Evolutionary conservation across 2,797 vertebrate genomes (phyloP), one percentile per base, ranked within the genome.

Genomic region (Pitangus sulphuratus): DNA sequence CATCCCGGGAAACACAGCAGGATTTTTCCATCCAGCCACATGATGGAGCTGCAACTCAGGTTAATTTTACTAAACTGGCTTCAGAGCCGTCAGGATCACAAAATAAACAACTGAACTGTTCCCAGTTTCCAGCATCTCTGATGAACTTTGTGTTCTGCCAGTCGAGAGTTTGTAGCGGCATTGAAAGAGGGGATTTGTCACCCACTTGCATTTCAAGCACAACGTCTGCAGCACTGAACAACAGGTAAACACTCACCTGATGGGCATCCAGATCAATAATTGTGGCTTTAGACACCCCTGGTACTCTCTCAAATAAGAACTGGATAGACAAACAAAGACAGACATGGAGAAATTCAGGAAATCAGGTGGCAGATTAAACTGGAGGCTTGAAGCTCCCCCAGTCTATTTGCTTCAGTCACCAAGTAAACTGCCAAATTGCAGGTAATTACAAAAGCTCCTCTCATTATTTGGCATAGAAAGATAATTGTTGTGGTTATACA

Each of bases 221-320:
- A 93, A 45, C 14, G 37, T 12, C 33, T 56, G 28, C 31, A 83
- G 62, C 64, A 64, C 8, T 15, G 26, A 70, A 54, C 5, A 56
- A 56, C 8, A 39, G n/a, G 25, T 12, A 31, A 83, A 9, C 26
- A 91, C 98, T 98, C 97, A 99, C 99, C 99, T 99, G 99, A 97
- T 99, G 99, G 96, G 99, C 99, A 75, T 99, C 99, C 70, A 99
- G 98, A 96, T 99, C 99, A 44, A 99, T 99, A 96, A 99, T 99
- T 65, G 98, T 99, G 42, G 98, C 99, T 97, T 95, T 99, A 95
- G 98, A 98, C 90, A 99, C 95, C 54, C 99, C 98, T 95, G 98
- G 98, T 70, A 99, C 98, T 93, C 99, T 98, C 68, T 99, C 99
- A 97, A 99, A 99, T 84, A 99, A 98, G 95, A 99, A 99, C 99